Evolutionary conservation across 2,113 vertebrate genomes (phyloP).

Genomic region (Plestiodon gilberti): DNA sequence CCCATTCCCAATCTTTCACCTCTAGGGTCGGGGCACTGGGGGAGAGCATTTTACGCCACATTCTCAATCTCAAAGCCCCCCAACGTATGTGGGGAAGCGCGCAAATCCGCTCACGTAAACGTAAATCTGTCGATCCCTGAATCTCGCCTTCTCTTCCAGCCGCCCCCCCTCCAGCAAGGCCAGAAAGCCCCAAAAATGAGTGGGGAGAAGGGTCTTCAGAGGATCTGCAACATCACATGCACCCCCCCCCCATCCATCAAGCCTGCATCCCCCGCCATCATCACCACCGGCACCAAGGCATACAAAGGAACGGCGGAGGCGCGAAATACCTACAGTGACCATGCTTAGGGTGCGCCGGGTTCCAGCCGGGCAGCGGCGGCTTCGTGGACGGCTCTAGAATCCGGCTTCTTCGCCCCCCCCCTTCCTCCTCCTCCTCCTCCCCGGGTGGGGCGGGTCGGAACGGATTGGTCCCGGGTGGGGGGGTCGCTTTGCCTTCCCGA

Average conservation of each 20-base stretch:
- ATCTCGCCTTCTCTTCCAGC: not conserved
- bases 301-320: not conserved
- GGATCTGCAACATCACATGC: not conserved
- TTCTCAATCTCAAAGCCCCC: not conserved
- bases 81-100: not conserved
- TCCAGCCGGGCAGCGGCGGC: slow-evolving; percentile 38
- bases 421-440: slow-evolving; percentile 37
- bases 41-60: not conserved
- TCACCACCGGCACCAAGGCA: not conserved
- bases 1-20: not conserved
- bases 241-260: not conserved
- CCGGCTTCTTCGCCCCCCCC: slow-evolving; percentile 3
- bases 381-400: slow-evolving; percentile 43
- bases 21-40: too few species aligned
- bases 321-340: slow-evolving; percentile 75
- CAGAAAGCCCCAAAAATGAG: not conserved
- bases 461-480: slow-evolving; percentile 44
- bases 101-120: not conserved
- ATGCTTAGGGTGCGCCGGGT: slow-evolving; percentile 65
- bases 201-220: not conserved
- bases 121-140: not conserved
- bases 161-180: not conserved
- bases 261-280: too few species aligned
- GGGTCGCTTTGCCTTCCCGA: slow-evolving; percentile 18
- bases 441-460: slow-evolving; percentile 38